These are phyloP conservation scores for Propithecus perrieri DNA, from an alignment of 2,797 vertebrate species.

Conservation along the genomic window DNA sequence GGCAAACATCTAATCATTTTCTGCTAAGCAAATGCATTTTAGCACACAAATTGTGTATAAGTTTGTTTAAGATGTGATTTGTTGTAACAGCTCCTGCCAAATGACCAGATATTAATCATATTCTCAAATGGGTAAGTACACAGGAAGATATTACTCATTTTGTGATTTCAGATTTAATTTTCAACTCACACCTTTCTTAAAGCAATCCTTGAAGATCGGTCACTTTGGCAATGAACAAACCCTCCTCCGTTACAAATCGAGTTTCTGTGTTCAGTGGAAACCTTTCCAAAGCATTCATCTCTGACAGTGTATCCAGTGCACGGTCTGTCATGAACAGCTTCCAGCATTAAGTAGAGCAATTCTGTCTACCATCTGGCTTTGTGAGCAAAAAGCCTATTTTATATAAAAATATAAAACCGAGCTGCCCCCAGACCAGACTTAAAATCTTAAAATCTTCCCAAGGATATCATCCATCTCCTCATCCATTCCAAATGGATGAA, in stretches of 20 bases:
- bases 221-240: constrained; percentile 45
- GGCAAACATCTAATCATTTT: constrained; percentile 16
- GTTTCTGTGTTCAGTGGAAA: constrained; percentile 53
- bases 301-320: constrained; percentile 47
- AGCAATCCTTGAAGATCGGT: constrained; percentile 53
- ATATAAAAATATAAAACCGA: constrained; percentile 65
- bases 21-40: constrained; percentile 2
- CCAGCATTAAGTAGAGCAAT: constrained; percentile 63
- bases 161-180: constrained; percentile 65
- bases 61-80: constrained; percentile 62
- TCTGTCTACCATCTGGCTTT: constrained; percentile 75
- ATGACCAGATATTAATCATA: constrained; percentile 60
- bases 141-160: constrained; percentile 51
- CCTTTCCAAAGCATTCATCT: constrained; percentile 59
- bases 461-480: constrained; percentile 55
- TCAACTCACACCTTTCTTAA: constrained; percentile 54
- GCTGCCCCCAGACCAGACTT: constrained; percentile 72
- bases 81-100: constrained; percentile 49
- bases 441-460: constrained; percentile 69
- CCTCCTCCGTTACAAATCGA: constrained; percentile 53
- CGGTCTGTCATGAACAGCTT: constrained; percentile 46
- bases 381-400: constrained; percentile 52
- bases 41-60: constrained; percentile 34
- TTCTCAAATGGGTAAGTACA: neutral
- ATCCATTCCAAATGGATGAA: constrained; percentile 42